A percentile compares a stretch with the other conserved stretches of the same genome.
phyloP scores from a whole-genome alignment of 2,797 vertebrate species.

The Onychomys leucogaster region DNA sequence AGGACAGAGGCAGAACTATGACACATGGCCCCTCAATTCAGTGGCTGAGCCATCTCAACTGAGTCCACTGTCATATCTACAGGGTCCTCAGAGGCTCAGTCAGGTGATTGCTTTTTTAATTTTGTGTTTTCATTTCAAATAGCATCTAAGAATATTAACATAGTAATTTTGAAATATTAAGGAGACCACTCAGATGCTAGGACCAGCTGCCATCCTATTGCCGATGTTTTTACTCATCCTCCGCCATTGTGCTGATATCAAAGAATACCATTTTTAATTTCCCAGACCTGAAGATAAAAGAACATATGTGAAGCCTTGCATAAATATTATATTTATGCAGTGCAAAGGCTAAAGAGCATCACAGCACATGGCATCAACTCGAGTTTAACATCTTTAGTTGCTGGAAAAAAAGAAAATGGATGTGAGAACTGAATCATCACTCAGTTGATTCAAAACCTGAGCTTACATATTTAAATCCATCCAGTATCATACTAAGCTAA shows the following conservation, averaged over 20 bases:
- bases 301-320: constrained; percentile 47
- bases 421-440: background rate
- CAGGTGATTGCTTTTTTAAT: background rate
- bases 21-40: background rate
- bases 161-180: constrained; percentile 37
- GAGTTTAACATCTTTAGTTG: constrained; percentile 26
- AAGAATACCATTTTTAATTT: constrained; percentile 35
- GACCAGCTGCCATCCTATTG: background rate
- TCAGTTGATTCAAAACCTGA: background rate
- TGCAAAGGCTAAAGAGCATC: constrained; percentile 34
- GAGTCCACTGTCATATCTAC: background rate
- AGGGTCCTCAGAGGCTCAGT: background rate
- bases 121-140: background rate
- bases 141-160: background rate
- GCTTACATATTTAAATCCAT: background rate
- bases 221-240: background rate
- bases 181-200: background rate
- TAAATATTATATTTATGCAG: constrained; percentile 61
- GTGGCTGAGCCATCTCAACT: background rate
- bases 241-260: background rate
- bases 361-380: background rate
- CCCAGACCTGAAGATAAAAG: constrained; percentile 47
- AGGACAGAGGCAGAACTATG: no score
- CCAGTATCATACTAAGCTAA: background rate
- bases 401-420: background rate